Conservation (phyloP, 2,888 invertebrate species). For the Odontocolon sp. region DNA sequence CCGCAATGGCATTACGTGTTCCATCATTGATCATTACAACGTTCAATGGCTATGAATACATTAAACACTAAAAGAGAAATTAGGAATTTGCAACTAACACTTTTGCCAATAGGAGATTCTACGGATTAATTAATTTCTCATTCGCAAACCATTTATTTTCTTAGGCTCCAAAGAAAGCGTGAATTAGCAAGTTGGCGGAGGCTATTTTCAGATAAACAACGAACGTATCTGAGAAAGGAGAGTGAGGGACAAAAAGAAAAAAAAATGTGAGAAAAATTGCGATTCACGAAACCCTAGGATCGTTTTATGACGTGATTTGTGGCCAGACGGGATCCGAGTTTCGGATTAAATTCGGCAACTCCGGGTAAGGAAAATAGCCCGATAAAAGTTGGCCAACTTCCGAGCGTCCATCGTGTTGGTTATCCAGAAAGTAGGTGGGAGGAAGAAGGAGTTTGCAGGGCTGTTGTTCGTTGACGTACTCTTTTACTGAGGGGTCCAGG, state of each 20-base stretch:
- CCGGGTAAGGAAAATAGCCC: slow-evolving; percentile 77
- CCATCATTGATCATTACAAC: slow-evolving; percentile 8
- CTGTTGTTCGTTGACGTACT: neutral
- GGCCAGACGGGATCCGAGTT: slow-evolving; percentile 74
- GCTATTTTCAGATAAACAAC: slow-evolving; percentile 1
- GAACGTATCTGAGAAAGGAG: neutral
- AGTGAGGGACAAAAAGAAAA: slow-evolving; percentile 9
- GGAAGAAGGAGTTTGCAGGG: neutral
- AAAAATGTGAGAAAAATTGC: slow-evolving; percentile 6
- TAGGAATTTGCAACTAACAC: too few species aligned
- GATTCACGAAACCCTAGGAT: slow-evolving; percentile 59
- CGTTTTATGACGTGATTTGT: slow-evolving; percentile 80
- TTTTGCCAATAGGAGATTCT: too few species aligned
- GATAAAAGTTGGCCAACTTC: slow-evolving; percentile 78
- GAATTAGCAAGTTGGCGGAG: too few species aligned
- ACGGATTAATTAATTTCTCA: too few species aligned
- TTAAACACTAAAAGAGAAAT: too few species aligned
- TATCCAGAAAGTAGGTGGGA: neutral
- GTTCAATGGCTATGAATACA: too few species aligned
- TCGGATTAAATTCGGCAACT: slow-evolving; percentile 78
- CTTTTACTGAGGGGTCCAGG: too few species aligned
- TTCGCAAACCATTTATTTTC: too few species aligned
- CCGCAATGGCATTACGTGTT: slow-evolving; percentile 13
- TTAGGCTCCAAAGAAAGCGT: too few species aligned
- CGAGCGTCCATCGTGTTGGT: slow-evolving; percentile 37